These are phyloP conservation scores for Antheraea pernyi DNA, from an alignment of 1,140 invertebrate species.

Conservation along the genomic window DNA sequence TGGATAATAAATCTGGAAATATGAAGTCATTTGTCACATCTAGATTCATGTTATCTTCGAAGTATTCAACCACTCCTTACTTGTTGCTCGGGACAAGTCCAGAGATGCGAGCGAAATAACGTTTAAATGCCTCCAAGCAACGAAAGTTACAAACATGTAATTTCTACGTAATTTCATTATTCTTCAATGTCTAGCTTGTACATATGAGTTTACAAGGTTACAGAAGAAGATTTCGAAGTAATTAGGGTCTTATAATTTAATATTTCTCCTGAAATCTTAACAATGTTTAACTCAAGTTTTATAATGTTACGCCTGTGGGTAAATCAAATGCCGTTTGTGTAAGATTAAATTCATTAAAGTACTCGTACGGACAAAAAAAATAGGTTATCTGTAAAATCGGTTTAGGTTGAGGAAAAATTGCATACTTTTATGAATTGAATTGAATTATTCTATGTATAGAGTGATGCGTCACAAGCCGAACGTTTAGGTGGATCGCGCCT, in stretches of 20 bases:
- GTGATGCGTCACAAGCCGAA: too few species aligned
- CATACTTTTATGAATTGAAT: too few species aligned
- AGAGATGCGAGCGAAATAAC: constrained; percentile 18
- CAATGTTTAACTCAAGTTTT: background rate
- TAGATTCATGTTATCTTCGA: background rate
- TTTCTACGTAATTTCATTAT: background rate
- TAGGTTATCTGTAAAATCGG: too few species aligned
- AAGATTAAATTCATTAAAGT: too few species aligned
- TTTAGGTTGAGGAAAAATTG: too few species aligned
- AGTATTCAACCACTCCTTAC: constrained; percentile 22
- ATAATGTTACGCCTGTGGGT: too few species aligned
- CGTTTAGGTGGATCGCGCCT: too few species aligned
- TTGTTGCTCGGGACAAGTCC: constrained; percentile 24
- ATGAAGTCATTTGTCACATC: background rate
- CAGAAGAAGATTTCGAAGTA: background rate
- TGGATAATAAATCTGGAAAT: too few species aligned
- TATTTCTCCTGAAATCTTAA: background rate
- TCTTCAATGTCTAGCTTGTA: background rate
- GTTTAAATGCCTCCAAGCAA: constrained; percentile 2
- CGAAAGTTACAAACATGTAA: background rate
- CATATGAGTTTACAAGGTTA: background rate
- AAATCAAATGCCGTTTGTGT: too few species aligned
- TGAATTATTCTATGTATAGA: too few species aligned
- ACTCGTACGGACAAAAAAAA: too few species aligned
- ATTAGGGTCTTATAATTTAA: background rate